phyloP scores from a whole-genome alignment of 1,140 invertebrate species.

The Cydia strobilella region DNA sequence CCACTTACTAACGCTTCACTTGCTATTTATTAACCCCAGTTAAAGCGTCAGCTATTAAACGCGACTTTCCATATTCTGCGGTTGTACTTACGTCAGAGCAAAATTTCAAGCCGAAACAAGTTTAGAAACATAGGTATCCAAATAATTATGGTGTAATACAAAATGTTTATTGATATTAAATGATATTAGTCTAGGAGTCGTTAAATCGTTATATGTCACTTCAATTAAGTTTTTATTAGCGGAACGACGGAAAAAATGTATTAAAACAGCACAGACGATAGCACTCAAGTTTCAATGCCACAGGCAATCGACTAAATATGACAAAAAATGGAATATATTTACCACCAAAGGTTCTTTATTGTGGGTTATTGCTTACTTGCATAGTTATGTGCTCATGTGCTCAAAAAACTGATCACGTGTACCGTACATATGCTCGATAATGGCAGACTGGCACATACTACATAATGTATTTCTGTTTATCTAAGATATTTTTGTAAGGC shows the following conservation, averaged over 20 bases:
- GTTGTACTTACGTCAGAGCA: not conserved
- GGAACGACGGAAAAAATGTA: not conserved
- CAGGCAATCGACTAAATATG: not conserved
- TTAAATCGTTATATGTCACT: not conserved
- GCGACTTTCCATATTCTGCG: slow-evolving; percentile 13
- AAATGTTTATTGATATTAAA: not conserved
- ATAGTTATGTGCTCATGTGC: no score
- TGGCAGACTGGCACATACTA: slow-evolving; percentile 19
- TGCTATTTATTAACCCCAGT: slow-evolving; percentile 27
- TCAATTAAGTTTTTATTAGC: not conserved
- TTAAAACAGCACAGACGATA: not conserved
- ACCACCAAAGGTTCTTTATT: slow-evolving; percentile 13
- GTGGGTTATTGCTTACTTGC: not conserved
- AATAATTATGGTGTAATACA: not conserved
- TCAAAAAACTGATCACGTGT: slow-evolving; percentile 27
- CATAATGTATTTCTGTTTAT: slow-evolving; percentile 30
- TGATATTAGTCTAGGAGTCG: not conserved
- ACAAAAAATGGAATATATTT: not conserved
- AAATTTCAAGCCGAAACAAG: not conserved
- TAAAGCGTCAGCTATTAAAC: slow-evolving; percentile 2
- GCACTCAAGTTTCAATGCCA: slow-evolving; percentile 7
- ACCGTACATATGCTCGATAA: slow-evolving; percentile 19
- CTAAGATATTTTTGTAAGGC: slow-evolving; percentile 29
- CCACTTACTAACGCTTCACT: slow-evolving; percentile 29
- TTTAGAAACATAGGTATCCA: not conserved